Base-by-base conservation (phyloP, 2,113 vertebrate genomes). In the Talpa occidentalis region DNA sequence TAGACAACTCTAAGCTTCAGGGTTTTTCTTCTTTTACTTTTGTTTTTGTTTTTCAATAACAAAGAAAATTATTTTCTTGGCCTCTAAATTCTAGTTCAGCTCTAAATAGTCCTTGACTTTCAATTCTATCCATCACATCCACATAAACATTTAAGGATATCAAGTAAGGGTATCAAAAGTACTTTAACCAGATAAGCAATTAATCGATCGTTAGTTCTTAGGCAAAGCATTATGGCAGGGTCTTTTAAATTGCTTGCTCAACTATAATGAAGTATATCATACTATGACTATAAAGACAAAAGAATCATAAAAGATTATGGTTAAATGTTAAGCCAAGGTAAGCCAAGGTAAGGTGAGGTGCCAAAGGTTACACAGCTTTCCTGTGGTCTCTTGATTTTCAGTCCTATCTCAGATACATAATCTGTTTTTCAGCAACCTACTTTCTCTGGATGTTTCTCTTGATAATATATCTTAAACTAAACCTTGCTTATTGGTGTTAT, bases 171-270 rank as follows among this genome's bases (percentile, higher is more conserved):
- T 7, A 47, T 44, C 30, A 66, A 79, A 94, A 66, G 47, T 60
- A n/a, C 15, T 88, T 94, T 88, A 78, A 35, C 40, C 87, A 86
- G 54, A 35, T 74, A 72, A 91, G 64, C 42, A 87, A 59, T 24
- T 66, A 47, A 47, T 22, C 60, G 30, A 62, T 85, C 88, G 81
- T 88, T 92, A 24, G 15, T 67, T 93, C 42, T 80, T 77, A 79
- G 54, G 9, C n/a, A 83, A 90, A 89, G 40, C 32, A 15, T 37
- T 87, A 56, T 9, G 66, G 28, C 19, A 73, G 49, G 15, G 2
- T 70, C 59, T 64, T 92, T 35, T 54, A 69, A 90, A 40, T 6
- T 72, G 17, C 49, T 90, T 93, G n/a, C 32, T 76, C 37, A 93
- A 67, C 37, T 83, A 62, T 6, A 62, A 44, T 35, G 44, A 91